A percentile compares a stretch with the other conserved stretches of the same genome.
These are phyloP conservation scores for Megalops cyprinoides DNA, from an alignment of 2,797 vertebrate genomes.

Conservation along the genomic window DNA sequence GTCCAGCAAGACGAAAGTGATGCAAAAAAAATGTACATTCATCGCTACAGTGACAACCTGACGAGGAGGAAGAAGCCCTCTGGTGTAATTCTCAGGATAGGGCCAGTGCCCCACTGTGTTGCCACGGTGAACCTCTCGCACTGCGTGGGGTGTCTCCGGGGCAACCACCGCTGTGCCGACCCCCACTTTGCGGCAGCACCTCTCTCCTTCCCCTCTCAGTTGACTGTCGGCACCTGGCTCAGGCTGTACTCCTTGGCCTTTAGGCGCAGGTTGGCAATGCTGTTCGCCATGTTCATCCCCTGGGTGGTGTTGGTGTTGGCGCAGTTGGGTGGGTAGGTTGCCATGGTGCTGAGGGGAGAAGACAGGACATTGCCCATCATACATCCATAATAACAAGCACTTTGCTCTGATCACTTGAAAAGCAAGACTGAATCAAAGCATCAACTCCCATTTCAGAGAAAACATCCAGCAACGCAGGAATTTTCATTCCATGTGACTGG, in stretches of 20 bases:
- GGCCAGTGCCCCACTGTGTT: background rate
- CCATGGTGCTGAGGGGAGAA: constrained; percentile 83
- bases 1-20: constrained; percentile 15
- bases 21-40: constrained; percentile 30
- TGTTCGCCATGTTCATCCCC: constrained; percentile 99
- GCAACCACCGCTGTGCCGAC: background rate
- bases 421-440: background rate
- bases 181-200: constrained; percentile 44
- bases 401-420: background rate
- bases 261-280: constrained; percentile 98
- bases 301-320: constrained; percentile 89
- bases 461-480: too few relatives aligned
- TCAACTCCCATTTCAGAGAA: too few relatives aligned
- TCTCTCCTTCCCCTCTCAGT: constrained; percentile 75
- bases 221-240: constrained; percentile 98
- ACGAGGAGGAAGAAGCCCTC: background rate
- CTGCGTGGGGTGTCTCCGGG: background rate
- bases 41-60: background rate
- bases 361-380: background rate
- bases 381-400: too few relatives aligned
- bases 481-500: too few relatives aligned
- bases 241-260: constrained; percentile 99
- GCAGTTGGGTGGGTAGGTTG: constrained; percentile 91
- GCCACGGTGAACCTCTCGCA: background rate
- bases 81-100: background rate